Base-by-base conservation (phyloP, 2,113 vertebrate species). In the Phylloscopus trochilus region DNA sequence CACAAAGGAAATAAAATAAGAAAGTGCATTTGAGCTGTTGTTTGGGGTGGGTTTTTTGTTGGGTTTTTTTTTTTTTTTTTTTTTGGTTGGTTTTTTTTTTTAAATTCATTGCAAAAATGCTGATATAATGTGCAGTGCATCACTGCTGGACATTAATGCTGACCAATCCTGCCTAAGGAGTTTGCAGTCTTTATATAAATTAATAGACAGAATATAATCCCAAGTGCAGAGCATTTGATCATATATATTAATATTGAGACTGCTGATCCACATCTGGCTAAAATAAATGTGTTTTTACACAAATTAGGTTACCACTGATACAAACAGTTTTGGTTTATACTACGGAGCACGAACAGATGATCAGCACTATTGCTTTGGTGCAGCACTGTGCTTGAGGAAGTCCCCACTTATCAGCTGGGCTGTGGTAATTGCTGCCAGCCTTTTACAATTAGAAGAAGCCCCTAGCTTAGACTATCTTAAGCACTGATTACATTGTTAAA, bases 231-330 rank as follows among this genome's bases (percentile, higher is more conserved):
- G 24, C 41, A 78, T 22, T 74, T 83, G 60, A 46, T 67, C 70
- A 69, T 82, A 84, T 67, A 90, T 82, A 87, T 85, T 85, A 66
- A 91, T 63, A 68, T 6, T 46, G 62, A 82, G 44, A 68, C 41
- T 93, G 59, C n/a, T 83, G 84, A 93, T 91, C 69, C 56, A 63
- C 73, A 89, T 58, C 68, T 86, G 53, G 56, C 13, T 82, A 92
- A 86, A 93, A 95, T 17, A 84, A 84, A 78, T 37, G 53, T 73
- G 43, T 28, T 93, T 94, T 84, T 82, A 84, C 58, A 94, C 46
- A 84, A 83, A 79, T 52, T 43, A 83, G 37, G 46, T 62, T 88
- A 79, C n/a, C 28, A 44, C 21, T 58, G 53, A 91, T 53, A 91
- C 58, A 80, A 92, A 72, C 22, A 60, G 37, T 37, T 91, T 68